Evolutionary conservation across 1,140 invertebrate species (phyloP), one percentile per base, ranked within the genome.

Genomic region (Pantala flavescens): DNA sequence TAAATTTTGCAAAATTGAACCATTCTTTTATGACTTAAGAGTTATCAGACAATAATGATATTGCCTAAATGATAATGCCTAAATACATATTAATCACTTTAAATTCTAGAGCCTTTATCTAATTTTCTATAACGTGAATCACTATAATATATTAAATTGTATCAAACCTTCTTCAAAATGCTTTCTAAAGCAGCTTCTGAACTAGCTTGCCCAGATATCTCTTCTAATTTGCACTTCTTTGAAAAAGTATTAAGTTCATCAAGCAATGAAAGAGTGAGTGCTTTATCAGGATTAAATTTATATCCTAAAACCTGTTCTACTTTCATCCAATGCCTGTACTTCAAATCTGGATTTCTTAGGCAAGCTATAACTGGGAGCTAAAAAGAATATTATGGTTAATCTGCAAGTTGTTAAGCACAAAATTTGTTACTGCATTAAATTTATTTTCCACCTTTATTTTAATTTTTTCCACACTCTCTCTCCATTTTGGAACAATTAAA

Each of bases 151-250:
- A n/a, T n/a, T n/a, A n/a, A 36, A 36, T 36, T 2, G 9, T 36
- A 9, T 36, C 28, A 70, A 78, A 90, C 90, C 84, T 90, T 94
- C 78, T 90, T 91, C 0, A 96, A 81, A 78, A 95, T 86, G 1
- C 82, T 81, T 82, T 96, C 93, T 0, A 96, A 84, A 21, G 88
- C 89, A 36, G 90, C 89, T 81, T 96, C 94, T 5, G 93, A 93
- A 77, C 90, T 94, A 0, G 94, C 94, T 79, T 93, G 89, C 0
- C 88, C 89, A 3, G 93, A 91, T 14, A 96, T 88, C 80, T 95
- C 92, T 86, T 91, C 89, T 3, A 96, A 79, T 73, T 90, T 87
- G n/a, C 91, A 86, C 0, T 87, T 85, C 78, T 88, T 87, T 43
- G 87, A 85, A 82, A 94, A 94, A 0, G 88, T 89, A 19, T 89